Conservation (phyloP, 2,888 invertebrate genomes). For the Myopa tessellatipennis region DNA sequence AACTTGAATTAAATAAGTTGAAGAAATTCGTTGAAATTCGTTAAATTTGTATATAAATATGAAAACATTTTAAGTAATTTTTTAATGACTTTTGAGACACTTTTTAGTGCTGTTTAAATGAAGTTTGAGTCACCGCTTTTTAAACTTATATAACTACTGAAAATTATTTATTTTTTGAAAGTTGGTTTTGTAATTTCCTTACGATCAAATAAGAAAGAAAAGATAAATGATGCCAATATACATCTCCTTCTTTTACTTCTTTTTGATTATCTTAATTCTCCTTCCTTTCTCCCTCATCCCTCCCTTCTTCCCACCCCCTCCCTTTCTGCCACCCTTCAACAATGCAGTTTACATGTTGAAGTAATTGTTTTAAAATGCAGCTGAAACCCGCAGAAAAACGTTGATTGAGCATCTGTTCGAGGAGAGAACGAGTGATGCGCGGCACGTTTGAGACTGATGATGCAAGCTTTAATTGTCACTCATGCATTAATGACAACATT, state of each 20-base stretch:
- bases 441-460: not conserved
- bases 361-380: conserved; percentile 25
- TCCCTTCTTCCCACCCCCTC: not conserved
- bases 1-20: no score
- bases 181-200: no score
- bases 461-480: conserved; percentile 12
- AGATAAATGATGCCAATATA: no score
- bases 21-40: no score
- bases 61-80: no score
- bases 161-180: no score
- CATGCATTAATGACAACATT: conserved; percentile 8
- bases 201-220: no score
- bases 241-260: not conserved
- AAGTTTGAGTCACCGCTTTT: no score
- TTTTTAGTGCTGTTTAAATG: no score
- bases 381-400: not conserved
- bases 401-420: conserved; percentile 4
- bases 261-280: not conserved
- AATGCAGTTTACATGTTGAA: not conserved
- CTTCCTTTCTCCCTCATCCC: not conserved
- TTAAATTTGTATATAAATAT: no score
- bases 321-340: not conserved
- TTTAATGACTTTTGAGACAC: no score
- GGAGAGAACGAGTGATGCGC: not conserved
- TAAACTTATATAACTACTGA: no score